These are phyloP conservation scores for Orestias chungarensis DNA, from an alignment of 2,797 vertebrate genomes.

Conservation along the genomic window DNA sequence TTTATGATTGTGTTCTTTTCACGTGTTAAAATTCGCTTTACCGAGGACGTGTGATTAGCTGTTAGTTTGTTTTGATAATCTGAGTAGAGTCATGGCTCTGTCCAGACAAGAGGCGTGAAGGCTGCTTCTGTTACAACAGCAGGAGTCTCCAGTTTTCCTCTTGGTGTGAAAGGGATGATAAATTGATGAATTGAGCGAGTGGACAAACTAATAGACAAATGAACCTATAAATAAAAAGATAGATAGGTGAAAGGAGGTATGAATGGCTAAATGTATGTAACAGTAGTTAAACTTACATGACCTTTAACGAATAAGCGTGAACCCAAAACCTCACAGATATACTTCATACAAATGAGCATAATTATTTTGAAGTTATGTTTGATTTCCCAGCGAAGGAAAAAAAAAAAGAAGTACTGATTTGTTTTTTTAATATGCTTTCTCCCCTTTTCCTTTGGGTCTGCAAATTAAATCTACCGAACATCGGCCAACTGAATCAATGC, in stretches of 20 bases:
- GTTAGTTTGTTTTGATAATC: no score
- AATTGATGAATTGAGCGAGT: not conserved
- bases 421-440: not conserved
- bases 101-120: no score
- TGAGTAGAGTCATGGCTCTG: no score
- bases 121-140: no score
- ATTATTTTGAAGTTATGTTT: not conserved
- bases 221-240: not conserved
- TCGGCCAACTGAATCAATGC: conserved; percentile 45
- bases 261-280: not conserved
- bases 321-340: not conserved
- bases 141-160: no score
- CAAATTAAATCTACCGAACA: conserved; percentile 48
- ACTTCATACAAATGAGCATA: not conserved
- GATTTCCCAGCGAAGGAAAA: not conserved
- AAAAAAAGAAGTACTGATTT: not conserved
- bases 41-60: no score
- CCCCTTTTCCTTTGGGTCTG: conserved; percentile 6
- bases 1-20: not conserved
- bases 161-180: no score
- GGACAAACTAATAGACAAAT: not conserved
- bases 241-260: not conserved
- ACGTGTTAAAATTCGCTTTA: not conserved
- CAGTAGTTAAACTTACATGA: no score
- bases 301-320: not conserved